phyloP scores from a whole-genome alignment of 2,888 invertebrate species.

The Cantharis flavilabris region DNA sequence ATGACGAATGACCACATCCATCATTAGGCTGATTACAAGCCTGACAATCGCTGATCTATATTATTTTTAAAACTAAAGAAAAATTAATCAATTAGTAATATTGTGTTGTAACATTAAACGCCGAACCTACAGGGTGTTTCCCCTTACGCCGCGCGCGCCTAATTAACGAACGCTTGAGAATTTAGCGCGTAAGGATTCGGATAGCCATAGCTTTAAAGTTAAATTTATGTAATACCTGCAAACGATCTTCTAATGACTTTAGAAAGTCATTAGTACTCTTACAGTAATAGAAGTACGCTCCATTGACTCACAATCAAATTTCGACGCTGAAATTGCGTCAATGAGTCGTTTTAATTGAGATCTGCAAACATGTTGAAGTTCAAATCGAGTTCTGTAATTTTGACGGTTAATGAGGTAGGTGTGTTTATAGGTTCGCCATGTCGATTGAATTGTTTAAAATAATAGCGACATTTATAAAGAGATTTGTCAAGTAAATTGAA shows the following conservation, averaged over 20 bases:
- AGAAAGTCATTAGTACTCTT: slow-evolving; percentile 27
- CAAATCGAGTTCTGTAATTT: neutral
- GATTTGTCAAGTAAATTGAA: neutral
- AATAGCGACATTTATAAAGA: neutral
- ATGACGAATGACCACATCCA: slow-evolving; percentile 47
- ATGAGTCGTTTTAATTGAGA: slow-evolving; percentile 32
- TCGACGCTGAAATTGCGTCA: slow-evolving; percentile 32
- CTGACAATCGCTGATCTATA: neutral
- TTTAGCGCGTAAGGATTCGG: neutral
- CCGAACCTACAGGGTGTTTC: neutral
- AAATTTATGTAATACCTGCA: slow-evolving; percentile 16
- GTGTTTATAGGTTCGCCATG: neutral
- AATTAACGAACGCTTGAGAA: neutral
- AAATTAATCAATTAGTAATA: neutral
- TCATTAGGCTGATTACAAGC: slow-evolving; percentile 28
- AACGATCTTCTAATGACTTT: slow-evolving; percentile 29
- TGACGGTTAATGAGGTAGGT: neutral
- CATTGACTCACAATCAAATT: slow-evolving; percentile 30
- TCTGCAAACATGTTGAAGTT: slow-evolving; percentile 13
- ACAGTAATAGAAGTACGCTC: slow-evolving; percentile 21
- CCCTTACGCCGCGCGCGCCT: neutral
- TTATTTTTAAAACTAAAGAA: neutral
- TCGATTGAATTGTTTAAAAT: neutral
- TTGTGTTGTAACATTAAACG: neutral
- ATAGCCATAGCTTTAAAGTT: neutral